Conservation (phyloP, 2,888 invertebrate genomes). For the Hirudinaria manillensis region DNA sequence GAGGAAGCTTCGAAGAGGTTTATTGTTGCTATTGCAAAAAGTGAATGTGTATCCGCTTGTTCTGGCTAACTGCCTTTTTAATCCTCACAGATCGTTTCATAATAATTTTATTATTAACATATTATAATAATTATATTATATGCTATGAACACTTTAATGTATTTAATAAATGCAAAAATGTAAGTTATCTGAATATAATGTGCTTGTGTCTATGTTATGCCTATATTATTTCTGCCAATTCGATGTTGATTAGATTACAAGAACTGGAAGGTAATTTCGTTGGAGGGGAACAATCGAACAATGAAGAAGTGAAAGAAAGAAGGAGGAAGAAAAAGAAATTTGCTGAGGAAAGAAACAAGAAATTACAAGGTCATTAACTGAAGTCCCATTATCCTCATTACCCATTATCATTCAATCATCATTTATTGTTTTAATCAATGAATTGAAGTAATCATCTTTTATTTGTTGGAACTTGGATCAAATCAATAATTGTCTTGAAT, state of each 20-base stretch:
- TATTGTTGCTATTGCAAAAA: background rate
- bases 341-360: slow-evolving; percentile 60
- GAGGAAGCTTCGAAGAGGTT: slow-evolving; percentile 15
- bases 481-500: no score
- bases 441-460: background rate
- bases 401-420: background rate
- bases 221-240: no score
- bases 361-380: slow-evolving; percentile 47
- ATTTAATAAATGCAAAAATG: no score
- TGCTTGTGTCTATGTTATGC: no score
- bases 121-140: no score
- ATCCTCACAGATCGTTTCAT: no score
- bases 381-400: background rate
- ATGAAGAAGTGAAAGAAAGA: slow-evolving; percentile 67
- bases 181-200: no score
- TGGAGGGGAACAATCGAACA: slow-evolving; percentile 71
- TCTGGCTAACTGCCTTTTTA: background rate
- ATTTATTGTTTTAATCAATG: background rate
- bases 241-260: slow-evolving; percentile 54
- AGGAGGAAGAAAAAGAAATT: slow-evolving; percentile 65
- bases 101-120: no score
- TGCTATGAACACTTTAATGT: no score
- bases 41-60: background rate
- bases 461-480: no score
- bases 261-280: slow-evolving; percentile 70